Evolutionary conservation across 2,113 vertebrate species (phyloP).

Genomic region (Sporophila hypoxantha): DNA sequence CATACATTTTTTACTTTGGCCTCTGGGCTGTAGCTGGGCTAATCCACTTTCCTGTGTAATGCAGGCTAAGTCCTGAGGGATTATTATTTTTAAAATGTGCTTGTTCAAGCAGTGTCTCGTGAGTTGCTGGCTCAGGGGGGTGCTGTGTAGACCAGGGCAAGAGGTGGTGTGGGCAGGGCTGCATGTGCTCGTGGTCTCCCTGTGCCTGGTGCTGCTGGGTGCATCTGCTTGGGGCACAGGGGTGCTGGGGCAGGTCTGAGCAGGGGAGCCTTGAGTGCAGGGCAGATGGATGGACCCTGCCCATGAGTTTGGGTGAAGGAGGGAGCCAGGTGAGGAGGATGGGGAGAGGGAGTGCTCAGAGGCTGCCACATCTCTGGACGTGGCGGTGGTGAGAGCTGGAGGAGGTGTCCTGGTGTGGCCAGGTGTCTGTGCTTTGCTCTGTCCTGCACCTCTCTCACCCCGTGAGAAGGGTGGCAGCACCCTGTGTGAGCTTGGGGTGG

Average conservation of each 20-base stretch:
- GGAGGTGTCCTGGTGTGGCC: background rate
- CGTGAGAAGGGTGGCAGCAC: background rate
- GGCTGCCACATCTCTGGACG: background rate
- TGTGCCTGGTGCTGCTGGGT: background rate
- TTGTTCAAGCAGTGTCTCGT: background rate
- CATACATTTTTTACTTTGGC: background rate
- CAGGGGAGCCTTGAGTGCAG: background rate
- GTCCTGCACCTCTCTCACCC: background rate
- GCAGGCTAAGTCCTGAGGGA: background rate
- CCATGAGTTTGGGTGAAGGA: accelerated
- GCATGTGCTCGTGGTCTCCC: background rate
- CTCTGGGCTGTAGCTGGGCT: background rate
- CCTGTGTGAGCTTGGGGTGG: background rate
- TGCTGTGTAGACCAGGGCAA: background rate
- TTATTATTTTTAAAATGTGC: conserved; percentile 26
- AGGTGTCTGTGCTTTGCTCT: background rate
- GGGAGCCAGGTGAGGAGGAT: background rate
- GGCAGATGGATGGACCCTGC: background rate
- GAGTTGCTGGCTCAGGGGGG: background rate
- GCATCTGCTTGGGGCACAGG: background rate
- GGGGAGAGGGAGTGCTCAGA: background rate
- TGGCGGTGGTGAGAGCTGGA: background rate
- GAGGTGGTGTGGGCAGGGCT: background rate
- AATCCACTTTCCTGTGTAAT: background rate
- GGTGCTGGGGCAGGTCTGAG: background rate